phyloP scores from a whole-genome alignment of 2,113 vertebrate species.

The Aegotheles bennettii region DNA sequence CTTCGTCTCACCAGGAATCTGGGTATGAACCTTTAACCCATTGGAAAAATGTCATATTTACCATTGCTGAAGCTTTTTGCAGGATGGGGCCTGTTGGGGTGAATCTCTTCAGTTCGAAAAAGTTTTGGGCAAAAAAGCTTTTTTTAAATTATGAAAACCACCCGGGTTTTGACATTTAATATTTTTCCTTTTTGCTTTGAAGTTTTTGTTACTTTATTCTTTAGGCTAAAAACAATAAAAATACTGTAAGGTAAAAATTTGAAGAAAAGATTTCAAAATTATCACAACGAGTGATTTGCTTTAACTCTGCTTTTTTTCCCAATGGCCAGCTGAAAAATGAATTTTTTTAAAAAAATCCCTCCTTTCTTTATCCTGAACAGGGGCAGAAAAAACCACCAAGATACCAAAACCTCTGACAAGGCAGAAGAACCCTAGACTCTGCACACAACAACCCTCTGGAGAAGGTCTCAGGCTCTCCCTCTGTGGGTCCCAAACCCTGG shows the following conservation, averaged over 20 bases:
- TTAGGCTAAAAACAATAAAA: neutral
- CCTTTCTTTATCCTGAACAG: neutral
- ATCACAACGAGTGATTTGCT: neutral
- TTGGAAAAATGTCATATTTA: neutral
- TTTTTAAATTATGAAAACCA: neutral
- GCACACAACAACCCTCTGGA: rapidly evolving
- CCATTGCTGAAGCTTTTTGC: neutral
- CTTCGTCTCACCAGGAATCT: neutral
- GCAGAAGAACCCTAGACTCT: neutral
- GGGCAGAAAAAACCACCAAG: neutral
- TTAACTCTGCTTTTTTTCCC: neutral
- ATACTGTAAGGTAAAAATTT: neutral
- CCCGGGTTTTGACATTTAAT: neutral
- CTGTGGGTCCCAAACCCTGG: rapidly evolving
- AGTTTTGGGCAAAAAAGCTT: neutral
- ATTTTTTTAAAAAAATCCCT: neutral
- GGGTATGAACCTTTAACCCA: neutral
- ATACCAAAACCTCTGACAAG: neutral
- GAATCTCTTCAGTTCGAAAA: neutral
- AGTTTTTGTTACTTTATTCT: neutral
- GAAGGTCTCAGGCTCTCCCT: rapidly evolving
- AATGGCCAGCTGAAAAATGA: neutral
- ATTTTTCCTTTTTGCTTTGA: neutral
- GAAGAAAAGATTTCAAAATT: neutral
- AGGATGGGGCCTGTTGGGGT: neutral